Base-by-base conservation (phyloP, 2,888 invertebrate species). In the Timandra comae region DNA sequence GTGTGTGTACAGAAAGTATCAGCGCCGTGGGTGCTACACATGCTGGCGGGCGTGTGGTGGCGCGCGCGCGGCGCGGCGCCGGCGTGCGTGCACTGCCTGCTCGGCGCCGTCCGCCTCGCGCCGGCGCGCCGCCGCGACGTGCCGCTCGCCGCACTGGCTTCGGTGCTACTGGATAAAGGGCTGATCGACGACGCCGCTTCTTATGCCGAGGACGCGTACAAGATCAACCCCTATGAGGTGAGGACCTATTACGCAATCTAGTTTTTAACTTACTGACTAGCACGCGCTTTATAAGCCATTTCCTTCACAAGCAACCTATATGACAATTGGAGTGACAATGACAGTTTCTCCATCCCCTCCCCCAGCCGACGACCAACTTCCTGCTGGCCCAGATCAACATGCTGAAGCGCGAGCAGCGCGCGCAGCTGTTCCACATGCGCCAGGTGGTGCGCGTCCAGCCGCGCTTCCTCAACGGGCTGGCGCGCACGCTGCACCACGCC, bases 1-100 rank as follows among this genome's bases (percentile, higher is more conserved):
- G n/a, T n/a, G n/a, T n/a, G n/a, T n/a, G n/a, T n/a, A n/a, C 70
- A 94, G 93, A 89, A 89, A 70, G 74, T 90, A 29, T 92, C 91
- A 0, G 91, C 93, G 0, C 87, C 88, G 42, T 95, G 94, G 94
- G 74, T 93, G 4, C 64, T 93, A 10, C 89, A 90, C 50, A 91
- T 91, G 7, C 63, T 94, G 23, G 91, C 94, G 0, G 92, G 92
- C 0, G 71, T 94, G 9, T 93, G 94, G 67, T 95, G 94, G 94
- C 87, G 94, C 5, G 88, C 85, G 91, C 24, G 72, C 88, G 5
- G 90, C 92, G 1, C 79, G 89, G 16, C 16, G 16, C 16, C 4
- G 16, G 1, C 4, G 3, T 3, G 16, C 3, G 16, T 3, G 16
- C 3, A 5, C 16, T 3, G 16, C 3, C 3, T 3, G 16, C 3